Evolutionary conservation across 2,888 invertebrate genomes (phyloP).

Genomic region (Bellardia pandia): DNA sequence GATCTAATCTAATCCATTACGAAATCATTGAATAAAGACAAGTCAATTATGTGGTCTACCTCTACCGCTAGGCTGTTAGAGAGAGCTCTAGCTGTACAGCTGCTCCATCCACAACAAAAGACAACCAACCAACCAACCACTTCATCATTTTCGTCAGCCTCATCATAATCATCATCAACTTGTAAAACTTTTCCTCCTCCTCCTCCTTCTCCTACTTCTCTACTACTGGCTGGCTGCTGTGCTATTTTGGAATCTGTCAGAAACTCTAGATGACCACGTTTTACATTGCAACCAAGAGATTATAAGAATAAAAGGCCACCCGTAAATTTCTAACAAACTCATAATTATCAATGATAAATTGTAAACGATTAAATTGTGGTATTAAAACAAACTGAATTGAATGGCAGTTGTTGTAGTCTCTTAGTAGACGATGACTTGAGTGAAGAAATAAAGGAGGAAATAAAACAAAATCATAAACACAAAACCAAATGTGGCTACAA

Average conservation of each 20-base stretch:
- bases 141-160: conserved; percentile 34
- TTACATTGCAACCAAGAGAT: conserved; percentile 16
- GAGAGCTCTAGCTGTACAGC: neutral
- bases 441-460: conserved; percentile 8
- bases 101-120: conserved; percentile 6
- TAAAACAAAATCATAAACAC: neutral
- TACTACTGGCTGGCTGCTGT: too few relatives aligned
- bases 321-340: conserved; percentile 63
- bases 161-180: neutral
- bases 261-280: conserved; percentile 23
- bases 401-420: neutral
- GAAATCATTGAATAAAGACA: conserved; percentile 70
- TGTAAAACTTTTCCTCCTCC: neutral
- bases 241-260: neutral
- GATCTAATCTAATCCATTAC: conserved; percentile 71
- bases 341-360: conserved; percentile 71
- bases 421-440: neutral
- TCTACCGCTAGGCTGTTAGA: conserved; percentile 3
- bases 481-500: conserved; percentile 46
- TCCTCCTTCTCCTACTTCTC: neutral
- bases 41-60: conserved; percentile 69
- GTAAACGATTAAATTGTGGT: conserved; percentile 64
- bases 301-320: conserved; percentile 54
- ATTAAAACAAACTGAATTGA: conserved; percentile 36
- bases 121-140: neutral